Base-by-base conservation (phyloP, 1,140 invertebrate genomes). In the Rhyacophila brunnea region DNA sequence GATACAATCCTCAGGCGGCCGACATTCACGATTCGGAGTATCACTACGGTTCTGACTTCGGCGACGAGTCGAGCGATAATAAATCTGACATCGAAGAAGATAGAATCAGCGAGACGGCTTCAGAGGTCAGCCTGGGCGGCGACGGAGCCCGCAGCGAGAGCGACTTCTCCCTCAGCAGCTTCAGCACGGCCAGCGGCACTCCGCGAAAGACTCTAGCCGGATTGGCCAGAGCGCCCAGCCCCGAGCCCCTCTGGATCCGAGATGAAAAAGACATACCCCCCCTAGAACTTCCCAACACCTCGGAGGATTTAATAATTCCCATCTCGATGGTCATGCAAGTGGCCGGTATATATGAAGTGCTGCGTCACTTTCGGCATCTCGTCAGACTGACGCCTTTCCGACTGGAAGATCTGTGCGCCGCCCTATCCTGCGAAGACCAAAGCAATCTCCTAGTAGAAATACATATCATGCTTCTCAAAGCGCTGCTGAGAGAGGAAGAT, bases 351-450 rank as follows among this genome's bases (percentile, higher is more conserved):
- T 98, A 98, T 79, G 96, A 99, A 84, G 91, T 97, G 13, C 74
- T 98, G 23, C 81, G 95, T 64, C 90, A 95, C 70, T 98, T 97
- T 74, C 83, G 91, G 64, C 90, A 89, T 66, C 82, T 95, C 61
- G 87, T 98, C 6, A 82, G 95, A 51, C 77, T 99, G 3, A 95
- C 95, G 11, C 94, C 93, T 43, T 98, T 97, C 77, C 85, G 93
- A 60, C 89, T 98, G 73, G 96, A 98, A 81, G 95, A 98, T 74
- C 92, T 98, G 71, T 95, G 94, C 81, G 91, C 92, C 6, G 91
- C 93, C 28, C 69, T 98, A n/a, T 81, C 88, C 50, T 90, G 87
- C 69, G 92, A 97, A 68, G 95, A 98, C 74, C 92, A 96, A 73
- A 94, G 88, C 65, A 88, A 86, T 70, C 74, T 99, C 28, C 74